Percentiles rank a stretch among this genome's conserved stretches.
Conservation (phyloP, 2,797 vertebrate species). For the Netta rufina region DNA sequence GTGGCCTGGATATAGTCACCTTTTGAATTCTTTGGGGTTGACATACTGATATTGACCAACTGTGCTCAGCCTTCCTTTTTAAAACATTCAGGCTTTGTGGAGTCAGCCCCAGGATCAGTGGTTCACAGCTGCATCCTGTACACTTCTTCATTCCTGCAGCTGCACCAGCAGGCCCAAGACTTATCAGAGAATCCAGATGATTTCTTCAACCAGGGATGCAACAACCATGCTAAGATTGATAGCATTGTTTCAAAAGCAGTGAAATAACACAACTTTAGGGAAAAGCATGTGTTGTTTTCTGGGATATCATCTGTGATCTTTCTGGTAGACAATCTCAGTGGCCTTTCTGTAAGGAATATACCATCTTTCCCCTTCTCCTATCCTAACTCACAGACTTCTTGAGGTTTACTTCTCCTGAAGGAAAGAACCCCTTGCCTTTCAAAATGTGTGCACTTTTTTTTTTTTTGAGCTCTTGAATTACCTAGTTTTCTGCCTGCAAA, state of each 20-base stretch:
- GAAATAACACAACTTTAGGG: background rate
- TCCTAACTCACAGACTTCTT: background rate
- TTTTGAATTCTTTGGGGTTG: background rate
- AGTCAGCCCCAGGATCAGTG: background rate
- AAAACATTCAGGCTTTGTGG: background rate
- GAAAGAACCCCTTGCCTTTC: accelerated
- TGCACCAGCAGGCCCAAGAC: background rate
- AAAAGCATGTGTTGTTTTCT: background rate
- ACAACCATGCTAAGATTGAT: background rate
- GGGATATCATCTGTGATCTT: background rate
- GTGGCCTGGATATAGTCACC: background rate
- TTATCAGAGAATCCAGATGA: accelerated
- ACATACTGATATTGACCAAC: background rate
- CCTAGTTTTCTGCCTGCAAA: background rate
- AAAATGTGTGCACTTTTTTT: background rate
- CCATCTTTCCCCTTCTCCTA: background rate
- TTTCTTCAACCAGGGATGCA: background rate
- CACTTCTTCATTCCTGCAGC: background rate
- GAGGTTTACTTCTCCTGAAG: background rate
- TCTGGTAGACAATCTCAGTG: background rate
- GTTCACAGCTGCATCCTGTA: too few relatives aligned
- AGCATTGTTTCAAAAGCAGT: background rate
- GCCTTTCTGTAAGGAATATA: background rate
- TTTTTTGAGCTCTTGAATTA: background rate
- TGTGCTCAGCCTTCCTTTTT: background rate